A percentile compares a stretch with the other conserved stretches of the same genome.
phyloP scores from a whole-genome alignment of 1,140 invertebrate species.

The Phortica variegata region DNA sequence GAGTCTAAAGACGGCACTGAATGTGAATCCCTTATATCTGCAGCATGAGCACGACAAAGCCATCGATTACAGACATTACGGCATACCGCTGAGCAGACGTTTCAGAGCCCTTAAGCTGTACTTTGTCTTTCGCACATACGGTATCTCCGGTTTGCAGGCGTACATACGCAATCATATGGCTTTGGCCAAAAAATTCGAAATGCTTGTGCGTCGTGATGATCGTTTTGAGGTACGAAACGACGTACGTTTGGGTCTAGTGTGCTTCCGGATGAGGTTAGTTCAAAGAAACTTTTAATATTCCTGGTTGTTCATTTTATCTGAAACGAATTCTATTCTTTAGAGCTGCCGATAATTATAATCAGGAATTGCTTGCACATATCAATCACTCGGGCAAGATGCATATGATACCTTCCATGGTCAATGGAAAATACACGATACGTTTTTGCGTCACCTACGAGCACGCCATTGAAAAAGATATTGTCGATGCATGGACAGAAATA shows the following conservation, averaged over 20 bases:
- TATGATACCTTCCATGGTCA: constrained; percentile 84
- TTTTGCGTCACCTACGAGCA: constrained; percentile 84
- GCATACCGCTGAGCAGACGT: constrained; percentile 82
- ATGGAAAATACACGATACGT: constrained; percentile 75
- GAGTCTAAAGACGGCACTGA: constrained; percentile 79
- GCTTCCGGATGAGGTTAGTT: constrained; percentile 64
- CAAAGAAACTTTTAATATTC: no score
- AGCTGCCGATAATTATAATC: constrained; percentile 75
- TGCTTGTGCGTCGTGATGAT: constrained; percentile 70
- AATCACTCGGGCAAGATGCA: constrained; percentile 87
- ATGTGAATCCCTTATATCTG: constrained; percentile 90
- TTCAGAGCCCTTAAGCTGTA: constrained; percentile 87
- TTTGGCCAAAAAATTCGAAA: constrained; percentile 84
- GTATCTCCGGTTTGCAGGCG: constrained; percentile 75
- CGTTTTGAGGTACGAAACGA: constrained; percentile 84
- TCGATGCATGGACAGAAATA: constrained; percentile 76
- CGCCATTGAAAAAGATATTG: constrained; percentile 74
- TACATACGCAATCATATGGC: constrained; percentile 86
- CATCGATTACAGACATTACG: constrained; percentile 87
- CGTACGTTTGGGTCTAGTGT: constrained; percentile 73
- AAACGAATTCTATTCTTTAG: constrained; percentile 37
- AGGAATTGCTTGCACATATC: constrained; percentile 78
- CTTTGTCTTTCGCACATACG: constrained; percentile 85
- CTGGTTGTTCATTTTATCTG: no score
- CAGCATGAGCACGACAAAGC: constrained; percentile 73